A percentile compares a stretch with the other conserved stretches of the same genome.
These are phyloP conservation scores for Ophioninae sp. DNA, from an alignment of 2,888 invertebrate genomes.

Conservation along the genomic window DNA sequence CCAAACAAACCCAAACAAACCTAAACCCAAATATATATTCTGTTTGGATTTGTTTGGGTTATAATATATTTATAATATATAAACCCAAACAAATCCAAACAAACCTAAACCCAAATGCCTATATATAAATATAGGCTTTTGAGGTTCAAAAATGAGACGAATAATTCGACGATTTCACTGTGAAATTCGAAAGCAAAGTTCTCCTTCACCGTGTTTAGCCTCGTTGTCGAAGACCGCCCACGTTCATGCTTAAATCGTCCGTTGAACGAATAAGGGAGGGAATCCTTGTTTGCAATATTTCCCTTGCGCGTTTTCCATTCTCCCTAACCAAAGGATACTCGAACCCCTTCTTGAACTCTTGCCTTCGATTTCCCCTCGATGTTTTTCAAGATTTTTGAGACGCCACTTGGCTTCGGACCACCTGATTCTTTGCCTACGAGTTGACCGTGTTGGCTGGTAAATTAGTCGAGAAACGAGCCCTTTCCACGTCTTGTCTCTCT, in stretches of 20 bases:
- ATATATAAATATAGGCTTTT: not conserved
- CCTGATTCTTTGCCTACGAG: constrained; percentile 64
- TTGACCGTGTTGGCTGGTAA: constrained; percentile 69
- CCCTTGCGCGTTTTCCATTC: constrained; percentile 6
- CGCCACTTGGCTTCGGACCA: constrained; percentile 76
- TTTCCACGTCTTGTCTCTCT: constrained; percentile 12
- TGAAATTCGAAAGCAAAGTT: constrained; percentile 54
- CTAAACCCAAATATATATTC: too few species aligned
- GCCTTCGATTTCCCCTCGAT: constrained; percentile 42
- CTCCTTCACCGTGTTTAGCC: constrained; percentile 39
- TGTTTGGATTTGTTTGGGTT: too few species aligned
- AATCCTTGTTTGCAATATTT: constrained; percentile 40
- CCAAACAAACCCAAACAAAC: too few species aligned
- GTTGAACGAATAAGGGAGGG: constrained; percentile 31
- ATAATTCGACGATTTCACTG: constrained; percentile 59
- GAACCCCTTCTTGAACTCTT: constrained; percentile 45
- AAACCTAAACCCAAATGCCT: not conserved
- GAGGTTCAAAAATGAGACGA: constrained; percentile 37
- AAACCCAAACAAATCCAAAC: too few species aligned
- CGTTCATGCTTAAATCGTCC: constrained; percentile 56
- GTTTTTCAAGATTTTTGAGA: constrained; percentile 72
- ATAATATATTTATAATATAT: too few species aligned
- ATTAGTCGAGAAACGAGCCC: constrained; percentile 72
- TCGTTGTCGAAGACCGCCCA: constrained; percentile 56
- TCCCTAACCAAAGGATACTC: constrained; percentile 34